phyloP scores from a whole-genome alignment of 2,113 vertebrate genomes.

The Epinephelus lanceolatus region DNA sequence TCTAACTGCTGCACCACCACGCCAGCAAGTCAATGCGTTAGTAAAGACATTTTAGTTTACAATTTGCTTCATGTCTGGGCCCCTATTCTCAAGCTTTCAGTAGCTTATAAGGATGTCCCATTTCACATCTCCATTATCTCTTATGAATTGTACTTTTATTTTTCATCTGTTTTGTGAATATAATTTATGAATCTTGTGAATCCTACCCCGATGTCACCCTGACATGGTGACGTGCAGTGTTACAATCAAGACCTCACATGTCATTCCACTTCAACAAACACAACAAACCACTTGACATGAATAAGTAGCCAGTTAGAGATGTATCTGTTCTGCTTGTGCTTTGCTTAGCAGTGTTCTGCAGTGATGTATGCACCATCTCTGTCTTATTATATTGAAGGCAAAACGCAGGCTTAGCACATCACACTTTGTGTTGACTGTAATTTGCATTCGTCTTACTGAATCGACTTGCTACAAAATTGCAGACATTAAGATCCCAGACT shows the following conservation, averaged over 20 bases:
- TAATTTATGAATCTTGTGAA: no score
- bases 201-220: no score
- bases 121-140: no score
- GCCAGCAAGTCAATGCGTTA: no score
- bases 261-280: neutral
- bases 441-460: neutral
- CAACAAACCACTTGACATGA: neutral
- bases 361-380: neutral
- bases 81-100: no score
- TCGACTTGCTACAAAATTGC: neutral
- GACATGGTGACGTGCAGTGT: neutral
- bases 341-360: constrained; percentile 4
- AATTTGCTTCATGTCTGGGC: no score
- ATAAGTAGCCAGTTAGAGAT: neutral
- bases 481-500: neutral
- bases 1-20: no score
- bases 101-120: no score
- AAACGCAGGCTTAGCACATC: neutral
- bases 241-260: constrained; percentile 1
- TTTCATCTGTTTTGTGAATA: no score
- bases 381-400: neutral
- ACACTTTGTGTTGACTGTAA: neutral
- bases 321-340: neutral
- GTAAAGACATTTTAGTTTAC: no score
- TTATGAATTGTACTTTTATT: no score